Conservation (phyloP, 2,888 invertebrate genomes). For the Sphaerophoria taeniata region DNA sequence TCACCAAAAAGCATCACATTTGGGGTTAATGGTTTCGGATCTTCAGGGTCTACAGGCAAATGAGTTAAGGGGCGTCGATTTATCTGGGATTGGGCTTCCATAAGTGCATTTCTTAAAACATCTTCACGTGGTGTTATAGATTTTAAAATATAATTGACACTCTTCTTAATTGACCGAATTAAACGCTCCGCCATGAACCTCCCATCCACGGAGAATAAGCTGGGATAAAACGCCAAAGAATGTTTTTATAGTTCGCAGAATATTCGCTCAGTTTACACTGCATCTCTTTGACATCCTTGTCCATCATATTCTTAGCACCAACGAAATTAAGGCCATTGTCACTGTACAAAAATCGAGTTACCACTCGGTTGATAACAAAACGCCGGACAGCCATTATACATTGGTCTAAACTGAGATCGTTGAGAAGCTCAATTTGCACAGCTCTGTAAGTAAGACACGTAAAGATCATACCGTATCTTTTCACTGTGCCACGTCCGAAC, state of each 20-base stretch:
- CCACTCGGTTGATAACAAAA: too few relatives aligned
- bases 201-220: conserved; percentile 8
- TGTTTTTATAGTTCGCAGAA: neutral
- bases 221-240: conserved; percentile 8
- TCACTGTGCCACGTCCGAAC: neutral
- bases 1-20: too few relatives aligned
- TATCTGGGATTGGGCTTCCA: too few relatives aligned
- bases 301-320: neutral
- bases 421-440: neutral
- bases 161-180: too few relatives aligned
- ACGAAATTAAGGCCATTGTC: neutral
- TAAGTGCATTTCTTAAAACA: too few relatives aligned
- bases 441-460: neutral
- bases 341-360: too few relatives aligned
- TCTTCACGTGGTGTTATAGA: too few relatives aligned
- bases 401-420: neutral
- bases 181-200: neutral
- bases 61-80: too few relatives aligned
- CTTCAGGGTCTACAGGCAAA: neutral
- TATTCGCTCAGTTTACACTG: neutral
- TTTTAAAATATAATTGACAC: too few relatives aligned
- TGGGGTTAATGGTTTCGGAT: neutral
- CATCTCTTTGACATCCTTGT: neutral
- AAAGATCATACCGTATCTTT: neutral
- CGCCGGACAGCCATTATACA: neutral